These are phyloP conservation scores for Lipotes vexillifer DNA, from an alignment of 2,113 vertebrate species.

Conservation along the genomic window DNA sequence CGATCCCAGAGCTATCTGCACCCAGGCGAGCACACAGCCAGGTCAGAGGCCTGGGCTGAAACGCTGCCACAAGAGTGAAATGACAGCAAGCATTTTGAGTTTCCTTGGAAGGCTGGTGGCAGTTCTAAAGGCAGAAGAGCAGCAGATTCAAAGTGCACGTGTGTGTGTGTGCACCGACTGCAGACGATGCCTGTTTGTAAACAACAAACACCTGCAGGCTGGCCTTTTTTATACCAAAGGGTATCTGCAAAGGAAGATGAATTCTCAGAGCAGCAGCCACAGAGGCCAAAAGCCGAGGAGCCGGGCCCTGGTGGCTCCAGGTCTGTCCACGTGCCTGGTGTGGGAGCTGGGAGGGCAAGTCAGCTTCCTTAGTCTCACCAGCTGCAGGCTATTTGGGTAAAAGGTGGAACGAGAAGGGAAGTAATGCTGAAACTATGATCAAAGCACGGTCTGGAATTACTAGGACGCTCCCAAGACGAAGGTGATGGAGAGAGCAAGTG, in stretches of 20 bases:
- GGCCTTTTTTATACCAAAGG: background rate
- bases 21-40: background rate
- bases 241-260: background rate
- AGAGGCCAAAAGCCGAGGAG: background rate
- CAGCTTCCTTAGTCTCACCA: background rate
- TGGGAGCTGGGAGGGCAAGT: background rate
- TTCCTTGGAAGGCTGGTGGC: background rate
- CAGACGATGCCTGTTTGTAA: background rate
- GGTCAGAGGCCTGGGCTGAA: background rate
- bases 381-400: background rate
- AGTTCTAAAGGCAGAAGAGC: background rate
- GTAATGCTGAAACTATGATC: no score
- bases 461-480: background rate
- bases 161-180: rapidly evolving
- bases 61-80: background rate
- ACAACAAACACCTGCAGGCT: background rate
- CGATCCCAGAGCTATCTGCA: background rate
- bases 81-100: background rate
- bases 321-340: rapidly evolving
- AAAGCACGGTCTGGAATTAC: no score
- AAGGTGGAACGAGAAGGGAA: background rate
- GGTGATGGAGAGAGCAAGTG: background rate
- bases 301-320: rapidly evolving
- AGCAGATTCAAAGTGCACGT: background rate
- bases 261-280: background rate